Conservation (phyloP, 2,888 invertebrate species). For the Polymixis lichenea region DNA sequence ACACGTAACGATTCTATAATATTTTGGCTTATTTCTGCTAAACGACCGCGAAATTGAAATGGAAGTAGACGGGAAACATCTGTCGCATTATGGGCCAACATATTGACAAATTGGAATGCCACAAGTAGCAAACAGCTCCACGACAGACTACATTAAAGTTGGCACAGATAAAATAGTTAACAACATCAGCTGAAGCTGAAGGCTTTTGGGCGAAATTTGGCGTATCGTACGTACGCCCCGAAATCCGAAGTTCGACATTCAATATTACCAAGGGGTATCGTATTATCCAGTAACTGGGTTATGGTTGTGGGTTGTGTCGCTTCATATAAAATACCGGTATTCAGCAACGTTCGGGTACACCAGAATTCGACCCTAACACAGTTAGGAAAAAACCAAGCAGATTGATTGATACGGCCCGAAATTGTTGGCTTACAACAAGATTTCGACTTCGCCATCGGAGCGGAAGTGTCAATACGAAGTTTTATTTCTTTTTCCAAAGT, state of each 20-base stretch:
- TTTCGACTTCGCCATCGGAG: background rate
- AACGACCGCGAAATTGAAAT: slow-evolving; percentile 5
- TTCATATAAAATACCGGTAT: too few species aligned
- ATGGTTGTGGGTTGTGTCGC: too few species aligned
- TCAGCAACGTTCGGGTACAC: background rate
- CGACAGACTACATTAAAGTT: background rate
- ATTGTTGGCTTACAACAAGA: background rate
- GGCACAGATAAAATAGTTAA: background rate
- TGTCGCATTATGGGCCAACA: background rate
- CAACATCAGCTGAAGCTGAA: background rate
- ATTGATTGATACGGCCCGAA: background rate
- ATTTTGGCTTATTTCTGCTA: background rate
- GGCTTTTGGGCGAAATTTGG: background rate
- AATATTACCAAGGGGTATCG: background rate
- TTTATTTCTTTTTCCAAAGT: background rate
- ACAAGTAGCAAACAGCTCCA: background rate
- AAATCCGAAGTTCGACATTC: background rate
- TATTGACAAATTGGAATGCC: slow-evolving; percentile 3
- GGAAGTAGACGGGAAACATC: slow-evolving; percentile 1
- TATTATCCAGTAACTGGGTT: background rate
- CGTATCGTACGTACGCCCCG: background rate
- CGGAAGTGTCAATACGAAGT: background rate
- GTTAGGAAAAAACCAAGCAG: background rate
- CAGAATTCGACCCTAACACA: background rate
- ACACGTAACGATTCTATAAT: background rate